Conservation (phyloP, 2,888 invertebrate genomes). For the Notodonta ziczac region DNA sequence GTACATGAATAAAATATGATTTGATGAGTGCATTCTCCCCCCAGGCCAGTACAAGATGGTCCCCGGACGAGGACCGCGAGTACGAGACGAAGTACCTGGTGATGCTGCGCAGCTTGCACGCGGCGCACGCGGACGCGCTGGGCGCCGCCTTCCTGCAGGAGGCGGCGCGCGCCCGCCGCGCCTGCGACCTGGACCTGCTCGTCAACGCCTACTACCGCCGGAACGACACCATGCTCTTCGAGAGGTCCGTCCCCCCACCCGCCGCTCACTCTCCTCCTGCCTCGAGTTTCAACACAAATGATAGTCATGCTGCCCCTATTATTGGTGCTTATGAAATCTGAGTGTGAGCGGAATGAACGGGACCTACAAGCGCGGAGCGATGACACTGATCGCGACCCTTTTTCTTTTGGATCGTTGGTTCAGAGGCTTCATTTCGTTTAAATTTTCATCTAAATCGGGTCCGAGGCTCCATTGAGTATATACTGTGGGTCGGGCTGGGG, state of each 20-base stretch:
- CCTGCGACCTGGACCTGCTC: constrained; percentile 55
- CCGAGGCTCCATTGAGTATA: too few relatives aligned
- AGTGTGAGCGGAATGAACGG: too few relatives aligned
- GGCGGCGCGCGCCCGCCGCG: constrained; percentile 19
- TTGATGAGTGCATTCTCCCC: background rate
- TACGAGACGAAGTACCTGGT: constrained; percentile 32
- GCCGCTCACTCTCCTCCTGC: too few relatives aligned
- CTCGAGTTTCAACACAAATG: too few relatives aligned
- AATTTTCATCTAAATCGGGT: too few relatives aligned
- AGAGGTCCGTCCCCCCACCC: constrained; percentile 57
- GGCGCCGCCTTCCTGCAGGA: constrained; percentile 13
- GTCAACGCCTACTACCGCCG: constrained; percentile 57
- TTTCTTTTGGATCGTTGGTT: too few relatives aligned
- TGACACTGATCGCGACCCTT: too few relatives aligned
- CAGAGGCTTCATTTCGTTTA: too few relatives aligned
- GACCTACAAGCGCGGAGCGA: too few relatives aligned
- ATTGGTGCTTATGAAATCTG: too few relatives aligned
- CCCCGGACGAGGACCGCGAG: constrained; percentile 5
- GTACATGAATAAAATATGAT: background rate
- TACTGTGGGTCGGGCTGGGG: too few relatives aligned
- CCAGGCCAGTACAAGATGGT: constrained; percentile 27
- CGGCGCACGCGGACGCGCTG: constrained; percentile 22
- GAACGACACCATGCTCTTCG: constrained; percentile 69
- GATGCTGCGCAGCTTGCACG: constrained; percentile 47
- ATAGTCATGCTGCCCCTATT: too few relatives aligned